Evolutionary conservation across 2,888 invertebrate genomes (phyloP), one percentile per base, ranked within the genome.

Genomic region (Eristalinus aeneus): DNA sequence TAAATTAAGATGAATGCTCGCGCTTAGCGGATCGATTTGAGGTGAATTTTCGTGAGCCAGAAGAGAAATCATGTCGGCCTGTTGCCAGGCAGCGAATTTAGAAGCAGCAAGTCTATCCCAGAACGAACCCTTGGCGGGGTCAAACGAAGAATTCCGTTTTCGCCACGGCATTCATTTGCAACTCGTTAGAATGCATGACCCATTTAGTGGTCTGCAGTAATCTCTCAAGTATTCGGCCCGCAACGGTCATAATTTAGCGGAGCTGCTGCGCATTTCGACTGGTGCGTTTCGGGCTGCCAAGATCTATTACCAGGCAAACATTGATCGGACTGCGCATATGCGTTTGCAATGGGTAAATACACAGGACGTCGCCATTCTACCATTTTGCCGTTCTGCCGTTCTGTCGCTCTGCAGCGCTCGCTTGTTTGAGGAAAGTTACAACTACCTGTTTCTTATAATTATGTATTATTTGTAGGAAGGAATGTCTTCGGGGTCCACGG

Each of bases 361-460:
- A 65, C 67, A 67, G 68, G 16, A n/a, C 46, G 8, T 16, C 2
- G 16, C 22, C 67, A n/a, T n/a, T n/a, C n/a, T n/a, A 11, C 23
- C 12, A 16, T 46, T 31, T 56, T 71, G 60, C 20, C 23, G 8
- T 39, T 39, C n/a, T 39, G n/a, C 27, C 27, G 27, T 39, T 39
- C 11, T 39, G n/a, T 2, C n/a, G n/a, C n/a, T 39, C 39, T 39
- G 9, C 56, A 23, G 1, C 56, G 12, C 39, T 71, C 36, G 74
- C 61, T 85, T 85, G 72, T 85, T 85, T 85, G 56, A 81, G 58
- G 71, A 76, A 85, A 85, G 81, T 76, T 76, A 72, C 67, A 72
- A 85, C 80, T 81, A 68, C 72, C 75, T 80, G 75, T 71, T 75
- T 71, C 69, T 71, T 75, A 71, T 84, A 84, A 85, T 75, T 81